These are phyloP conservation scores for Tylochromis polylepis DNA, from an alignment of 2,113 vertebrate genomes.

Conservation along the genomic window DNA sequence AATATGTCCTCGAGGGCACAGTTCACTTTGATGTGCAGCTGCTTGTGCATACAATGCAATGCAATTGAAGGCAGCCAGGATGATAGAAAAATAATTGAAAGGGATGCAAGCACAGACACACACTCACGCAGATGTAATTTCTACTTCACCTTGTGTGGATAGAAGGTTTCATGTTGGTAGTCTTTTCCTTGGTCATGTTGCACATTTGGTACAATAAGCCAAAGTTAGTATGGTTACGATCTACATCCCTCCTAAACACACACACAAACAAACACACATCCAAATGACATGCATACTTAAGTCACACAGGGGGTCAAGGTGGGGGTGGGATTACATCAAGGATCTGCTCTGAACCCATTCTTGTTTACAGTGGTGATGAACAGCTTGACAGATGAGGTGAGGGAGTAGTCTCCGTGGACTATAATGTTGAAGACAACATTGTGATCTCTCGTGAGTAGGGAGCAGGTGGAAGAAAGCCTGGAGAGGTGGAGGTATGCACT, in stretches of 20 bases:
- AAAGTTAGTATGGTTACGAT: not conserved
- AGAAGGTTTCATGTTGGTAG: not conserved
- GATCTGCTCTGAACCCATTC: not conserved
- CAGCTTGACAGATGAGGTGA: not conserved
- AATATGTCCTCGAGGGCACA: conserved; percentile 55
- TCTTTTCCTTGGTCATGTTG: not conserved
- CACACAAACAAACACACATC: not conserved
- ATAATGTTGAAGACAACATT: not conserved
- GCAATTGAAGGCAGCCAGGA: conserved; percentile 14
- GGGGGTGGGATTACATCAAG: not conserved
- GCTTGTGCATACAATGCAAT: conserved; percentile 50
- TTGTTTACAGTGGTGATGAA: not conserved
- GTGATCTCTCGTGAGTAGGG: not conserved
- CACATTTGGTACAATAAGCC: not conserved
- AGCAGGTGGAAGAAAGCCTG: not conserved
- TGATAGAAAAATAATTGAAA: conserved; percentile 36
- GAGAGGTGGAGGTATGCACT: not conserved
- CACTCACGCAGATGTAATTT: not conserved
- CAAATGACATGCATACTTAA: not conserved
- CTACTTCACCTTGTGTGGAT: not conserved
- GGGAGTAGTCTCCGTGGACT: not conserved
- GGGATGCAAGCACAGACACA: not conserved
- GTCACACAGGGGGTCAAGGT: not conserved
- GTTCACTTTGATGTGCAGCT: conserved; percentile 60
- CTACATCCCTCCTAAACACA: not conserved